A percentile compares a stretch with the other conserved stretches of the same genome.
phyloP scores from a whole-genome alignment of 2,888 invertebrate species.

The Apeira syringaria region DNA sequence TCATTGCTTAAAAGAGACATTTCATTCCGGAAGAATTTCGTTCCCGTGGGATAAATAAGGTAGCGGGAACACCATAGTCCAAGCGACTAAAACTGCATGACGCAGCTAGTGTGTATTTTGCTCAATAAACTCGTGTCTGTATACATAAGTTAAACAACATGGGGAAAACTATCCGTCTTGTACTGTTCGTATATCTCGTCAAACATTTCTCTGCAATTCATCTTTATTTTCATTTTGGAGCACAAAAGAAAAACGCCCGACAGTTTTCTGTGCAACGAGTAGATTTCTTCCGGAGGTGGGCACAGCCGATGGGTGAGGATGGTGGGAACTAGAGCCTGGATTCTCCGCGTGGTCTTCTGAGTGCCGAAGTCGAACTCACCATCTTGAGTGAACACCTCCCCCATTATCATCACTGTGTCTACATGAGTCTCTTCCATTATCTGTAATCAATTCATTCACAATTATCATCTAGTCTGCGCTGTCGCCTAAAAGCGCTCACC shows the following conservation, averaged over 20 bases:
- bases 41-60: no score
- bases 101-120: no score
- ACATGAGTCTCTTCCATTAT: constrained; percentile 98
- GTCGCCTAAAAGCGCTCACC: no score
- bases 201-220: constrained; percentile 94
- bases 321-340: constrained; percentile 95
- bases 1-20: no score
- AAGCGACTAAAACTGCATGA: no score
- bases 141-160: no score
- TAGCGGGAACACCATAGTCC: no score
- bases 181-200: constrained; percentile 90
- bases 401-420: constrained; percentile 98
- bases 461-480: no score
- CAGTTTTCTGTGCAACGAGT: constrained; percentile 98
- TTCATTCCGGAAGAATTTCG: no score
- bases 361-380: constrained; percentile 95
- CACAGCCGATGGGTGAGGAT: constrained; percentile 97
- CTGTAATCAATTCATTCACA: constrained; percentile 38
- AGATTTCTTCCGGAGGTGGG: constrained; percentile 99
- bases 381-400: constrained; percentile 93
- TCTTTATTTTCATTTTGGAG: constrained; percentile 91
- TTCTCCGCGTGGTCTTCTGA: constrained; percentile 89
- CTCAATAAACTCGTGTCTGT: no score
- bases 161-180: constrained; percentile 41
- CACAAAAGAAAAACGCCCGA: constrained; percentile 97